phyloP scores from a whole-genome alignment of 2,888 invertebrate genomes.

The Hermaeophaga mercurialis region DNA sequence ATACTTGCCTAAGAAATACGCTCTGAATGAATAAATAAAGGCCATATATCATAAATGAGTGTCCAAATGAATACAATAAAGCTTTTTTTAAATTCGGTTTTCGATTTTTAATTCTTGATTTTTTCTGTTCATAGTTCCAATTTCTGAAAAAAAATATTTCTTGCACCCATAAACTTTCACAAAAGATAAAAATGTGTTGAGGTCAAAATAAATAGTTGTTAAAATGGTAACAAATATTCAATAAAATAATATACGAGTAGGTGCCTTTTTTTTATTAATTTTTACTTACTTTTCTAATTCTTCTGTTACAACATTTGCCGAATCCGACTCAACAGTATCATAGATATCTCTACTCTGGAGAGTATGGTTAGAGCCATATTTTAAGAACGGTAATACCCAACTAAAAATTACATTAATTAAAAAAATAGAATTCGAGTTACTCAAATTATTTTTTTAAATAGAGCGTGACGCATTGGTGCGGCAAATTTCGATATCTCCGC shows the following conservation, averaged over 20 bases:
- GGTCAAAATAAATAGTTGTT: no score
- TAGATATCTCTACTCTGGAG: constrained; percentile 70
- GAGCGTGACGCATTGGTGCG: no score
- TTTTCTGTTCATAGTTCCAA: constrained; percentile 49
- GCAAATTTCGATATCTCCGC: no score
- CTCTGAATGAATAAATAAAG: constrained; percentile 38
- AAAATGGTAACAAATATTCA: no score
- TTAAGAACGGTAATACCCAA: constrained; percentile 69
- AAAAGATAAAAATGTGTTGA: no score
- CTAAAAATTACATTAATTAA: constrained; percentile 58
- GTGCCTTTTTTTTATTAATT: not conserved
- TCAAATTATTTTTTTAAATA: no score
- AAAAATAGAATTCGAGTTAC: not conserved
- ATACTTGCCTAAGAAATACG: constrained; percentile 63
- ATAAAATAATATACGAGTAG: not conserved
- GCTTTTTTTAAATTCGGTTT: constrained; percentile 46
- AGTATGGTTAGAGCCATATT: constrained; percentile 65
- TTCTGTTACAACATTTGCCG: constrained; percentile 67
- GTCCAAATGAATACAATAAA: constrained; percentile 32
- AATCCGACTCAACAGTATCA: constrained; percentile 64
- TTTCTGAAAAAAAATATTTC: constrained; percentile 40
- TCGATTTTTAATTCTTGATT: constrained; percentile 47
- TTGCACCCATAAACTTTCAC: no score
- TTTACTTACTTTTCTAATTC: constrained; percentile 62
- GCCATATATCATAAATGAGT: constrained; percentile 19